A percentile compares a stretch with the other conserved stretches of the same genome.
phyloP scores from a whole-genome alignment of 2,113 vertebrate species.

The Leucoraja erinaceus region DNA sequence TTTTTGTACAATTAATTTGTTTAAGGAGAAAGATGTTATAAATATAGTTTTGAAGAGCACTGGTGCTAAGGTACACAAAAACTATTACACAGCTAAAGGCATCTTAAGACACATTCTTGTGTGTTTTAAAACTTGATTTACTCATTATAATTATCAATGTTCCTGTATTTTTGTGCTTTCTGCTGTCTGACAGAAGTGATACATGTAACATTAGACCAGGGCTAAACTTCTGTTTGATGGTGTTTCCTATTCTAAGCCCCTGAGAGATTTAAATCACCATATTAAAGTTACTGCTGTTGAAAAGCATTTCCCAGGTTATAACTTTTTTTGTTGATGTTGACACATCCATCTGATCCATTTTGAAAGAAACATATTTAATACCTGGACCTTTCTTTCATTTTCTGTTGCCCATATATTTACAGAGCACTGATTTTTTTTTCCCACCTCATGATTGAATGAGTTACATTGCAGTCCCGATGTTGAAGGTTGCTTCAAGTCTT shows the following conservation, averaged over 20 bases:
- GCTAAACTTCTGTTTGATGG: constrained; percentile 32
- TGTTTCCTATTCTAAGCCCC: not conserved
- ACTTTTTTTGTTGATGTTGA: constrained; percentile 25
- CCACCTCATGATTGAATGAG: constrained; percentile 35
- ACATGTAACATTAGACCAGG: not conserved
- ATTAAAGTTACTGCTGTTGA: constrained; percentile 30
- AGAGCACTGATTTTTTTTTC: constrained; percentile 39
- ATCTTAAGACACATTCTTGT: not conserved
- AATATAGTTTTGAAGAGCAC: not conserved
- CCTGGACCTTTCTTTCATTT: not conserved
- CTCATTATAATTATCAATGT: not conserved
- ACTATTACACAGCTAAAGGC: not conserved
- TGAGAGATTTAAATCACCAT: constrained; percentile 32
- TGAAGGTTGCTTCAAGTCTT: not conserved
- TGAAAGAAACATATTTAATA: not conserved
- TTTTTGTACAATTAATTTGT: not conserved
- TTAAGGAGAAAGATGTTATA: not conserved
- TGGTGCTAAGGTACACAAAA: not conserved
- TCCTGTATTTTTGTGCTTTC: not conserved
- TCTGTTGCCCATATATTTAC: constrained; percentile 27
- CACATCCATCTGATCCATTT: not conserved
- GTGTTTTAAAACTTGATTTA: not conserved
- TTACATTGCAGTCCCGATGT: constrained; percentile 35
- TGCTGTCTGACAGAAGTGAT: not conserved
- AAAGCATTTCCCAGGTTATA: constrained; percentile 33